A percentile compares a stretch with the other conserved stretches of the same genome.
Conservation (phyloP, 2,797 vertebrate species). For the Enteromius treurensis region DNA sequence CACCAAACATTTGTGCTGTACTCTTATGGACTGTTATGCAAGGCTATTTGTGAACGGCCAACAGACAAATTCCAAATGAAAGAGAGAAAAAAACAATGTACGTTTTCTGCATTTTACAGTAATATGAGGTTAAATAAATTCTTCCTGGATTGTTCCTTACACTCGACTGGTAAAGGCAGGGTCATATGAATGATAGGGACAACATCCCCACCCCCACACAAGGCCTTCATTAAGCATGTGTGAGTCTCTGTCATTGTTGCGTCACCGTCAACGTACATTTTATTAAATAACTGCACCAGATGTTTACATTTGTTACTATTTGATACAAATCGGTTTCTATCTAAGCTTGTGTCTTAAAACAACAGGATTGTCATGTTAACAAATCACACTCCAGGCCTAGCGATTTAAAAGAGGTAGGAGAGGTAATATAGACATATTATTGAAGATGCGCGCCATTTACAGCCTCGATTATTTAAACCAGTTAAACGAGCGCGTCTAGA, state of each 20-base stretch:
- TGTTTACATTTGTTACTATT: not conserved
- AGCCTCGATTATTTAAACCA: slow-evolving; percentile 42
- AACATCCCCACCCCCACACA: slow-evolving; percentile 46
- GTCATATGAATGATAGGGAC: slow-evolving; percentile 38
- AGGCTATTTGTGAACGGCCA: not conserved
- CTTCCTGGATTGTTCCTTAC: not conserved
- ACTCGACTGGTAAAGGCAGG: slow-evolving; percentile 27
- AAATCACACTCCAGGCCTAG: not conserved
- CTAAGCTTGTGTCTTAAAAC: not conserved
- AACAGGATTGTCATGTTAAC: not conserved
- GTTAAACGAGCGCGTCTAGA: slow-evolving; percentile 37
- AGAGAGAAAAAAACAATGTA: too few relatives aligned
- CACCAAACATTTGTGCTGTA: slow-evolving; percentile 2
- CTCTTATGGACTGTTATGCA: not conserved
- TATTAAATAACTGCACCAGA: not conserved
- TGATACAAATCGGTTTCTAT: not conserved
- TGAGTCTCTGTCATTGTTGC: slow-evolving; percentile 36
- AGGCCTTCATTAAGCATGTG: slow-evolving; percentile 21
- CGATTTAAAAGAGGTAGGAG: not conserved
- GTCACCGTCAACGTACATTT: slow-evolving; percentile 34
- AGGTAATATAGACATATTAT: not conserved
- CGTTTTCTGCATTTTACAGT: not conserved
- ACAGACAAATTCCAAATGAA: not conserved
- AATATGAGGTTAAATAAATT: not conserved
- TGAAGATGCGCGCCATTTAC: slow-evolving; percentile 30